Percentiles rank a stretch among this genome's conserved stretches.
These are phyloP conservation scores for Ochropleura plecta DNA, from an alignment of 2,888 invertebrate genomes.

Conservation along the genomic window DNA sequence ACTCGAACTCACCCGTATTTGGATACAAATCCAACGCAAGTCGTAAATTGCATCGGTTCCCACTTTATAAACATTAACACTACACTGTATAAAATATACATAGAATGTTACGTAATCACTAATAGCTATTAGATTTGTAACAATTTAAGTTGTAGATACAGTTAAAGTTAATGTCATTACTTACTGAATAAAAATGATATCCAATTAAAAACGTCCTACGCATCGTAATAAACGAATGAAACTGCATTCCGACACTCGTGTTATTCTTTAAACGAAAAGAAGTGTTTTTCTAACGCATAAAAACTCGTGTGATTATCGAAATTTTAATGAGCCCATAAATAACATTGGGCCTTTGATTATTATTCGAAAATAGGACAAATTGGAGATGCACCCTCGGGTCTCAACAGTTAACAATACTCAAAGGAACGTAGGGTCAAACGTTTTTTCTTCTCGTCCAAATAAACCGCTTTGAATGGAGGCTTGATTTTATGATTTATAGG, in stretches of 20 bases:
- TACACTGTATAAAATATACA: slow-evolving; percentile 68
- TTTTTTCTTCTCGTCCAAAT: slow-evolving; percentile 84
- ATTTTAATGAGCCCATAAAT: slow-evolving; percentile 89
- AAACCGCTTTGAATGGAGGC: slow-evolving; percentile 87
- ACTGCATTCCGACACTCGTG: slow-evolving; percentile 65
- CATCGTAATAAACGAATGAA: slow-evolving; percentile 70
- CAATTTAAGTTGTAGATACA: slow-evolving; percentile 71
- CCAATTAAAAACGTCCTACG: slow-evolving; percentile 85
- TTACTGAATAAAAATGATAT: slow-evolving; percentile 78
- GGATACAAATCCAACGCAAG: slow-evolving; percentile 26
- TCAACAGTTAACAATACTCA: slow-evolving; percentile 78
- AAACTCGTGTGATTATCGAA: slow-evolving; percentile 83
- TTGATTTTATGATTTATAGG: slow-evolving; percentile 90
- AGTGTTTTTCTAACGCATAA: slow-evolving; percentile 61
- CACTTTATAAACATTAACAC: slow-evolving; percentile 60
- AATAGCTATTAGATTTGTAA: slow-evolving; percentile 74
- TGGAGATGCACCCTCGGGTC: slow-evolving; percentile 84
- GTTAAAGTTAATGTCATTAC: slow-evolving; percentile 73
- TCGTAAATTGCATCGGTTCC: slow-evolving; percentile 35
- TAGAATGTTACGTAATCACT: slow-evolving; percentile 69
- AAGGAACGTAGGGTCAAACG: slow-evolving; percentile 81
- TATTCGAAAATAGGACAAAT: slow-evolving; percentile 87
- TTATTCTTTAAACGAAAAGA: slow-evolving; percentile 58
- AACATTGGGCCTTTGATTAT: slow-evolving; percentile 83
- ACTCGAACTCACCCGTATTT: slow-evolving; percentile 39